Evolutionary conservation across 2,797 vertebrate species (phyloP).

Genomic region (Mus spretus): DNA sequence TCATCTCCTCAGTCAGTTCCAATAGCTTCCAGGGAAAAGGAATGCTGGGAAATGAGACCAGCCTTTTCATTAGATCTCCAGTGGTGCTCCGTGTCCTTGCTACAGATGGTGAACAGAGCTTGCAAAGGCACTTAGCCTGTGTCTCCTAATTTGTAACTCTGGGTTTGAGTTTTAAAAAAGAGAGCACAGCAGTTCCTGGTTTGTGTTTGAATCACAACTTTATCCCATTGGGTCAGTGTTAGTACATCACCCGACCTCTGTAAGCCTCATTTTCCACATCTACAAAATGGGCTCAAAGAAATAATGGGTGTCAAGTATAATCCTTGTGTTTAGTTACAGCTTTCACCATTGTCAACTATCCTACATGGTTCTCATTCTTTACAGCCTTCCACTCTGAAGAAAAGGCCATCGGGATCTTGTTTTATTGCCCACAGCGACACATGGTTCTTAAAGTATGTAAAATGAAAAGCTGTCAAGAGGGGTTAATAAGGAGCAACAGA

Average conservation of each 20-base stretch:
- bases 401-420: background rate
- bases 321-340: background rate
- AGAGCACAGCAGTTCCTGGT: background rate
- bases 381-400: conserved; percentile 6
- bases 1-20: background rate
- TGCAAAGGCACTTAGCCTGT: background rate
- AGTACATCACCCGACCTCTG: background rate
- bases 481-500: conserved; percentile 12
- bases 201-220: conserved; percentile 2
- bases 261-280: conserved; percentile 24
- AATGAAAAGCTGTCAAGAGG: background rate
- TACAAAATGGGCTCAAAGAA: conserved; percentile 34
- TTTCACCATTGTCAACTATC: conserved; percentile 37
- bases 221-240: background rate
- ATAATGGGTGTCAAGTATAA: background rate
- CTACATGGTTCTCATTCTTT: conserved; percentile 25
- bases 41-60: background rate
- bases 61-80: background rate
- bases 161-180: background rate
- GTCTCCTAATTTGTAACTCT: background rate
- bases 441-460: background rate
- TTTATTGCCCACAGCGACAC: conserved; percentile 9
- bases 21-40: background rate
- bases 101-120: background rate
- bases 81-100: background rate